Conservation (phyloP, 2,797 vertebrate species). For the Agapornis canus region DNA sequence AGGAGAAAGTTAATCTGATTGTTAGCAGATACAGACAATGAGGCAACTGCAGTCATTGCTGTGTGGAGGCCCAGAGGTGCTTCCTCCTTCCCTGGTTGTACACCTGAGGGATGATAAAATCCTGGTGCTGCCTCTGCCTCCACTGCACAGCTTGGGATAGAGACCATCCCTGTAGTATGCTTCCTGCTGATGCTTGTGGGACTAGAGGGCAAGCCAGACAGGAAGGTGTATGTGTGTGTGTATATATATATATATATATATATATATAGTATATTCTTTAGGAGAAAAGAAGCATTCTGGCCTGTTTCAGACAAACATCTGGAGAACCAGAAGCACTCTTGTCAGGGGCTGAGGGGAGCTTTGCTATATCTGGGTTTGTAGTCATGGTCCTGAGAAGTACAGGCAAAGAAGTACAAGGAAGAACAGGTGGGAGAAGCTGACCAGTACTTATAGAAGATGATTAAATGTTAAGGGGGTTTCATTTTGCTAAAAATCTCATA, state of each 20-base stretch:
- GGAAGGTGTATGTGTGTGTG: neutral
- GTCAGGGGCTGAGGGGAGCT: rapidly evolving
- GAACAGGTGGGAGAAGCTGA: neutral
- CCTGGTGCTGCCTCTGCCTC: neutral
- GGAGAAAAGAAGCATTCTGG: neutral
- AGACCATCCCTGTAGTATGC: neutral
- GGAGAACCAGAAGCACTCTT: neutral
- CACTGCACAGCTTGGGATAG: rapidly evolving
- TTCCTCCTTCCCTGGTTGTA: neutral
- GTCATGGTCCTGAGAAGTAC: neutral
- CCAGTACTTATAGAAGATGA: neutral
- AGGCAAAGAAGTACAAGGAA: neutral
- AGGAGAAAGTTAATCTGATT: neutral
- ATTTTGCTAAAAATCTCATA: neutral
- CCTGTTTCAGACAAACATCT: neutral
- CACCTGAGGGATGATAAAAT: neutral
- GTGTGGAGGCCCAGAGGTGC: neutral
- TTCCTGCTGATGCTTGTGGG: neutral
- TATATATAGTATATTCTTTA: rapidly evolving
- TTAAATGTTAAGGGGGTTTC: neutral
- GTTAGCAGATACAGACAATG: neutral
- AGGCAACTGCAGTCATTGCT: neutral
- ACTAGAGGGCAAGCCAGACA: neutral
- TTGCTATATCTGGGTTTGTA: neutral
- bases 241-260: neutral